phyloP scores from a whole-genome alignment of 2,113 vertebrate genomes.

The Oreochromis aureus region DNA sequence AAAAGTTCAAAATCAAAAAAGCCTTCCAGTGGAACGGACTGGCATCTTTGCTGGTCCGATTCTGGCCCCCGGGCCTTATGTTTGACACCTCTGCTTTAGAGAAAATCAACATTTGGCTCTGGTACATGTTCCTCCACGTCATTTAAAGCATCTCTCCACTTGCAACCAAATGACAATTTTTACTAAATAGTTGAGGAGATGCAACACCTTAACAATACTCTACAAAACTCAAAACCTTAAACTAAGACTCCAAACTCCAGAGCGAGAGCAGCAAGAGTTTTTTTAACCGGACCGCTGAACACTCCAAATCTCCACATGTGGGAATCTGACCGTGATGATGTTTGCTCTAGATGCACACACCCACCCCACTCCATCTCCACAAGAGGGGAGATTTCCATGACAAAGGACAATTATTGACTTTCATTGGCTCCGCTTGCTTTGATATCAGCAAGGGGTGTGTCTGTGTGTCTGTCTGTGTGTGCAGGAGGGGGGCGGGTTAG shows the following conservation, averaged over 20 bases:
- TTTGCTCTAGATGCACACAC: conserved; percentile 57
- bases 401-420: conserved; percentile 80
- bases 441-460: conserved; percentile 73
- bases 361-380: conserved; percentile 54
- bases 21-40: background rate
- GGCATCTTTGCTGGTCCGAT: background rate
- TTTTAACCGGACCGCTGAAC: conserved; percentile 6
- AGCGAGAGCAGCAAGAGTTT: background rate
- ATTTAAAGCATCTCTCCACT: background rate
- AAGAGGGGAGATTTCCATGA: conserved; percentile 70
- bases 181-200: background rate
- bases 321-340: conserved; percentile 63
- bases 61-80: background rate
- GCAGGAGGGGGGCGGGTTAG: conserved; percentile 37
- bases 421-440: conserved; percentile 74
- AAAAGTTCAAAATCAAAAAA: background rate
- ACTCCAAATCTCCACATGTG: conserved; percentile 64
- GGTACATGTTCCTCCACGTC: background rate
- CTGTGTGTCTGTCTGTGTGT: conserved; percentile 44
- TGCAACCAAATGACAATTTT: background rate
- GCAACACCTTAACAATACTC: background rate
- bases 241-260: background rate
- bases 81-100: background rate
- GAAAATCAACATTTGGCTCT: background rate
- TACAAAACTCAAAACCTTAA: background rate